These are phyloP conservation scores for Cremastobaeus sp. DNA, from an alignment of 2,888 invertebrate genomes.

Conservation along the genomic window DNA sequence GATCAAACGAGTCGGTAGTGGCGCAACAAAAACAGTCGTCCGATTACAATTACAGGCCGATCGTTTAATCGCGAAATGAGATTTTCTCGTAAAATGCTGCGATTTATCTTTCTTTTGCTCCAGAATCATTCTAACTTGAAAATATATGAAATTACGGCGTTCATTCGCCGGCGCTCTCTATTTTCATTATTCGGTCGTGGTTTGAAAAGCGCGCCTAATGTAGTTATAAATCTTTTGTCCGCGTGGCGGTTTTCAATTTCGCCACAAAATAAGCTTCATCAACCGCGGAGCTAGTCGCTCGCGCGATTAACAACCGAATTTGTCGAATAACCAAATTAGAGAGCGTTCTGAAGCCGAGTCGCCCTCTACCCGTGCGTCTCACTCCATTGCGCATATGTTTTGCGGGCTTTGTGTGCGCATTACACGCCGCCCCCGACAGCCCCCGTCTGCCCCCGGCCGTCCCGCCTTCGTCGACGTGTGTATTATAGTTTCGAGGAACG, in stretches of 20 bases:
- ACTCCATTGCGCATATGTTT: constrained; percentile 47
- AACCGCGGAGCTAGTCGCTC: constrained; percentile 58
- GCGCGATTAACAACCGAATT: constrained; percentile 69
- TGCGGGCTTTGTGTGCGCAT: constrained; percentile 40
- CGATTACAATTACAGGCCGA: neutral
- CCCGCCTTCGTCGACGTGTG: constrained; percentile 26
- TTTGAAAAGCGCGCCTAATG: constrained; percentile 35
- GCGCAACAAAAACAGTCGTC: constrained; percentile 5
- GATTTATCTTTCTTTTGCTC: too few species aligned
- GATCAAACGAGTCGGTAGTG: too few species aligned
- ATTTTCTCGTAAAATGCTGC: too few species aligned
- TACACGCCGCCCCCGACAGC: constrained; percentile 17
- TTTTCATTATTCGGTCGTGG: neutral
- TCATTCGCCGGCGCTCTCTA: neutral
- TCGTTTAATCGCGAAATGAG: too few species aligned
- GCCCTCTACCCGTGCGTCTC: neutral
- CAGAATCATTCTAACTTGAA: too few species aligned
- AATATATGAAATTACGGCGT: neutral
- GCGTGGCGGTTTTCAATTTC: constrained; percentile 60
- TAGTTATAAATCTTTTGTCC: constrained; percentile 40
- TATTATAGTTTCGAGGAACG: constrained; percentile 29
- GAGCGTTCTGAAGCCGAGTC: constrained; percentile 59
- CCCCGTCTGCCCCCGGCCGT: constrained; percentile 5
- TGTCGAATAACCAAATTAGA: constrained; percentile 71
- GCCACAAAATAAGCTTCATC: constrained; percentile 65